Base-by-base conservation (phyloP, 2,888 invertebrate genomes). In the Ichneumoninae sp. region DNA sequence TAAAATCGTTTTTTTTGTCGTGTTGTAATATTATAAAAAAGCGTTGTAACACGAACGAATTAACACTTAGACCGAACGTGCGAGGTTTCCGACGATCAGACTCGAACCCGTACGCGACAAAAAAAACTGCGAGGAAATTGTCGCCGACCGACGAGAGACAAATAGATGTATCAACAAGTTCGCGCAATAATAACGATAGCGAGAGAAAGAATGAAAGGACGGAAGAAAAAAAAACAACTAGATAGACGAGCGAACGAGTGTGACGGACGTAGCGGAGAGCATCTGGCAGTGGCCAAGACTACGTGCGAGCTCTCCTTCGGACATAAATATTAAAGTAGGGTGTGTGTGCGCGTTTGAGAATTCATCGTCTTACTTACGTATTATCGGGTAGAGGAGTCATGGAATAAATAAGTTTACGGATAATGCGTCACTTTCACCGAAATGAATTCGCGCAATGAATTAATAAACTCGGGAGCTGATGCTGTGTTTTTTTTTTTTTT, bases 371-470 rank as follows among this genome's bases (percentile, higher is more conserved):
- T 89, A 91, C 91, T 91, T 83, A 92, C 91, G 91, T 91, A 90
- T 89, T 88, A 90, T 88, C 83, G 85, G 87, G 89, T 91, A 79
- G 85, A 88, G 91, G 87, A 92, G 89, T 91, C 91, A 92, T 92
- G 91, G 91, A 91, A 92, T 88, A 90, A 90, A 88, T 85, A 85
- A 87, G 83, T 83, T 86, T 87, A 83, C 86, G 85, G 82, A 86
- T 84, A 81, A 89, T 88, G 85, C 89, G 89, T 89, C 89, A 91
- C 90, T 87, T 87, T 88, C 85, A 87, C 78, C 83, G 81, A 83
- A 85, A 81, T 87, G 83, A 83, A 85, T 84, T 84, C 81, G 82
- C 86, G 80, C 69, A 84, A 89, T 82, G 77, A 85, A 85, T 85
- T 85, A 83, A 85, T 77, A 86, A 19, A 44, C 63, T 57, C 26